phyloP scores from a whole-genome alignment of 2,797 vertebrate genomes.

The Benthosema pterotum region DNA sequence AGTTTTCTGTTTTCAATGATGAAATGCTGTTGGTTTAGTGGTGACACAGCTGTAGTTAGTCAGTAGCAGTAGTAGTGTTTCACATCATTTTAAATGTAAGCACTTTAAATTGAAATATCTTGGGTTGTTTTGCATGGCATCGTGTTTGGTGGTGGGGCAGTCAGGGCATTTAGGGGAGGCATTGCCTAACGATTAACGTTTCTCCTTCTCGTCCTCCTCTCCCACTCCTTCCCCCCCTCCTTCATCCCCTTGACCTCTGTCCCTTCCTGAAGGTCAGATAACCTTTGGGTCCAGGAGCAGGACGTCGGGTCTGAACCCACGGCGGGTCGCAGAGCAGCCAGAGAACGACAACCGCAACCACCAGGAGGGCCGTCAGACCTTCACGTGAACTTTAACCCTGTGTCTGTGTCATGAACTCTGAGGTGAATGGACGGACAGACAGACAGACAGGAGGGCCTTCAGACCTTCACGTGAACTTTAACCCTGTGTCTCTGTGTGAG shows the following conservation, averaged over 20 bases:
- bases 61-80: no score
- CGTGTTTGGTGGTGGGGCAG: no score
- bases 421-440: slow-evolving; percentile 51
- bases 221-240: background rate
- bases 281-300: slow-evolving; percentile 71
- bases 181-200: no score
- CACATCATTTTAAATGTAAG: no score
- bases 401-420: slow-evolving; percentile 55
- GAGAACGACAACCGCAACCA: slow-evolving; percentile 32
- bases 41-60: no score
- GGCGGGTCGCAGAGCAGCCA: slow-evolving; percentile 40
- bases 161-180: no score
- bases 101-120: no score
- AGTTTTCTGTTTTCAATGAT: no score
- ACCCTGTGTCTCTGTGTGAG: slow-evolving; percentile 55
- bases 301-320: slow-evolving; percentile 65
- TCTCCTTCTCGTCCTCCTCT: background rate
- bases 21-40: no score
- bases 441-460: no score
- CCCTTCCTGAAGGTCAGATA: slow-evolving; percentile 82
- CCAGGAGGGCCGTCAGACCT: slow-evolving; percentile 57
- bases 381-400: slow-evolving; percentile 57
- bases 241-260: slow-evolving; percentile 35
- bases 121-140: no score
- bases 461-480: slow-evolving; percentile 22